Evolutionary conservation across 2,113 vertebrate species (phyloP).

Genomic region (Alethe castanea): DNA sequence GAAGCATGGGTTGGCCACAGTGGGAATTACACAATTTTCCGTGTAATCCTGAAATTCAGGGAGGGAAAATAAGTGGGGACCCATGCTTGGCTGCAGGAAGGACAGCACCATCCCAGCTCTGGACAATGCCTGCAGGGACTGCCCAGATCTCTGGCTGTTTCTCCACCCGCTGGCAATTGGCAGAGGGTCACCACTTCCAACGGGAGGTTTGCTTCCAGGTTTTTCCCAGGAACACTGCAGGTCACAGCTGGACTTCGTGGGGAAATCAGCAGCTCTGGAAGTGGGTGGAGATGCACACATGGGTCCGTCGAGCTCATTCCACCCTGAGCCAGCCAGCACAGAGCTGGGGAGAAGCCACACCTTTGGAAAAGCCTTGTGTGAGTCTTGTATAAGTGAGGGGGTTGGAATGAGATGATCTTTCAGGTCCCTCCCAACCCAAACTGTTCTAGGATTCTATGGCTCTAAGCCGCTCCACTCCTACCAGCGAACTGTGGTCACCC

Average conservation of each 20-base stretch:
- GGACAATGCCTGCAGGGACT: neutral
- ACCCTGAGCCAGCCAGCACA: fast-evolving
- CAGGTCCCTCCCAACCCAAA: neutral
- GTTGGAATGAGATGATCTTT: neutral
- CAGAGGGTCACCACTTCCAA: neutral
- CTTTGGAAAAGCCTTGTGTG: neutral
- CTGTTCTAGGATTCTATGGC: neutral
- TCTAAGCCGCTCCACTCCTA: neutral
- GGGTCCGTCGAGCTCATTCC: neutral
- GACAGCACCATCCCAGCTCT: neutral
- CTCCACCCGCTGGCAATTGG: fast-evolving
- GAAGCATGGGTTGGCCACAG: fast-evolving
- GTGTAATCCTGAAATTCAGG: neutral
- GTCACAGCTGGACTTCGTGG: neutral
- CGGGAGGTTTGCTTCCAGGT: fast-evolving
- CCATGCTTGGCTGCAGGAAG: fast-evolving
- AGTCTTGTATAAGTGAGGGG: neutral
- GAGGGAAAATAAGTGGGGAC: neutral
- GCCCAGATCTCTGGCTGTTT: neutral
- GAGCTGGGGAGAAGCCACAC: neutral
- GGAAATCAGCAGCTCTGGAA: neutral
- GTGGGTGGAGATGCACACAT: fast-evolving
- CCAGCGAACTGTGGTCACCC: neutral
- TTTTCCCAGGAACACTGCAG: neutral
- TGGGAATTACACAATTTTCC: neutral